Evolutionary conservation across 2,888 invertebrate species (phyloP).

Genomic region (Lacanobia wlatinum): DNA sequence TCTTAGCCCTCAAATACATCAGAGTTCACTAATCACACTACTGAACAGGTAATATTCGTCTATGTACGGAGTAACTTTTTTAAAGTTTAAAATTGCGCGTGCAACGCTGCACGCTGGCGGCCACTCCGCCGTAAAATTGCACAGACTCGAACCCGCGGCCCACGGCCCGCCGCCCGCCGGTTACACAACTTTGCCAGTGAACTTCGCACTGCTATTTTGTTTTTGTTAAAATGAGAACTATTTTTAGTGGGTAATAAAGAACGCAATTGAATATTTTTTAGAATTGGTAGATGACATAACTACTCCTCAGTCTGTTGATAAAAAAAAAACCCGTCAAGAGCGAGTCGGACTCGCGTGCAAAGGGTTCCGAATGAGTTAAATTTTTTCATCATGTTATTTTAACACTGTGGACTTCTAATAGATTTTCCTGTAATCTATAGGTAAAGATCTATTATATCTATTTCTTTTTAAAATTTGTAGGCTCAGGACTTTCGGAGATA

Average conservation of each 20-base stretch:
- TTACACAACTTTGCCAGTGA: conserved; percentile 75
- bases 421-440: no score
- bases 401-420: no score
- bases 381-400: no score
- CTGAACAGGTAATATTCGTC: conserved; percentile 73
- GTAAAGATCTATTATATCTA: no score
- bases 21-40: conserved; percentile 52
- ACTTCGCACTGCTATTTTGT: conserved; percentile 75
- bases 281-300: no score
- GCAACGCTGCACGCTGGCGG: conserved; percentile 57
- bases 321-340: no score
- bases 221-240: conserved; percentile 66
- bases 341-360: no score
- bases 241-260: conserved; percentile 20
- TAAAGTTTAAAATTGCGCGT: conserved; percentile 80
- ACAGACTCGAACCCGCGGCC: conserved; percentile 74
- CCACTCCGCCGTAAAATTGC: conserved; percentile 77
- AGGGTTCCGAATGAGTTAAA: no score
- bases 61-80: conserved; percentile 72
- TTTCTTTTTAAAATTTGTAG: no score
- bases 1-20: conserved; percentile 18
- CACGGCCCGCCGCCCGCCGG: conserved; percentile 71
- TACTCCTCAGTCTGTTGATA: no score
- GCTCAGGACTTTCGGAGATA: no score
- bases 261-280: no score